Conservation (phyloP, 2,888 invertebrate species). For the Nomada lathburiana region DNA sequence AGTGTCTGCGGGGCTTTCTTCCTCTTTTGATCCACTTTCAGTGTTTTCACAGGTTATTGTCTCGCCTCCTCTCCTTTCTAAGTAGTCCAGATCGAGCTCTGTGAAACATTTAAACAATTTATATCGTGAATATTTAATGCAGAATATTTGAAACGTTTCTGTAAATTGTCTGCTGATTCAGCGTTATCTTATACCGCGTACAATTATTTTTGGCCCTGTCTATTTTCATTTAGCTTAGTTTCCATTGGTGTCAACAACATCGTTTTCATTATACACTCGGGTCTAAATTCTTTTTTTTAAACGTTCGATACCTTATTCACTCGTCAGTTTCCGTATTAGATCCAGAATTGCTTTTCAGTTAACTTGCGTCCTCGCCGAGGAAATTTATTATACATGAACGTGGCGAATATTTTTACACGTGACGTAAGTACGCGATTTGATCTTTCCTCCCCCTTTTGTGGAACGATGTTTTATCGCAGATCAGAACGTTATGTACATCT, state of each 20-base stretch:
- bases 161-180: neutral
- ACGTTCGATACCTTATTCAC: no score
- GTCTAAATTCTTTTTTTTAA: no score
- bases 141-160: neutral
- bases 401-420: slow-evolving; percentile 59
- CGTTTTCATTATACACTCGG: no score
- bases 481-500: neutral
- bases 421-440: slow-evolving; percentile 8
- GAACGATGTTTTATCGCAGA: neutral
- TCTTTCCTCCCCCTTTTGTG: neutral
- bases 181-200: no score
- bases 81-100: slow-evolving; percentile 91
- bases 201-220: no score
- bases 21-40: slow-evolving; percentile 84
- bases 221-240: no score
- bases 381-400: slow-evolving; percentile 51
- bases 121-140: neutral
- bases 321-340: neutral
- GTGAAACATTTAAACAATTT: slow-evolving; percentile 76
- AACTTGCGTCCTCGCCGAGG: slow-evolving; percentile 1
- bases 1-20: slow-evolving; percentile 87
- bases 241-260: no score
- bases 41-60: slow-evolving; percentile 78
- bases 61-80: slow-evolving; percentile 87
- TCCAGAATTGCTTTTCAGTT: slow-evolving; percentile 1